phyloP scores from a whole-genome alignment of 2,888 invertebrate species.

The Pharmacophagus antenor region DNA sequence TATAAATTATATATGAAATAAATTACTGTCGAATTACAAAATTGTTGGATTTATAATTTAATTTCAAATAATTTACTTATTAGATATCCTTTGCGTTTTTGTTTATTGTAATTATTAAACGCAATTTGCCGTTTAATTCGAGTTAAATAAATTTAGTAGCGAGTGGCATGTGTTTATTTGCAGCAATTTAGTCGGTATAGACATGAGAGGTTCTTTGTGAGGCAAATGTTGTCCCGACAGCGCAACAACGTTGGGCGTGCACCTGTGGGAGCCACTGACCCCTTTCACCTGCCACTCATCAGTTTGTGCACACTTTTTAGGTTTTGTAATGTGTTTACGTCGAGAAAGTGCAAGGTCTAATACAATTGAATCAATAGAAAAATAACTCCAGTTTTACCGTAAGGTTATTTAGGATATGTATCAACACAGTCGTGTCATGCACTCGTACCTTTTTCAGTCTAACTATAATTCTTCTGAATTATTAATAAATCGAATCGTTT shows the following conservation, averaged over 20 bases:
- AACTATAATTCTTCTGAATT: too few species aligned
- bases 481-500: too few species aligned
- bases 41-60: too few species aligned
- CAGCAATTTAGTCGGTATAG: conserved; percentile 49
- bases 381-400: background rate
- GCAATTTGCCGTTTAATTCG: conserved; percentile 13
- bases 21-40: too few species aligned
- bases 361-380: background rate
- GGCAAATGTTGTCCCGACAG: conserved; percentile 22
- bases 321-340: conserved; percentile 32
- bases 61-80: background rate
- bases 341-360: background rate
- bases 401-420: background rate
- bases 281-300: conserved; percentile 65
- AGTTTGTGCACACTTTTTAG: conserved; percentile 52
- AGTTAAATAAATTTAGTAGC: conserved; percentile 6
- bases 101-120: conserved; percentile 4
- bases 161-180: conserved; percentile 21
- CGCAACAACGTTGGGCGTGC: conserved; percentile 38
- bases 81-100: background rate
- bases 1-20: too few species aligned
- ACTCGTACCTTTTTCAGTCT: too few species aligned
- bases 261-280: conserved; percentile 70
- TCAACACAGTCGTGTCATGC: too few species aligned
- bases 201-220: conserved; percentile 35